phyloP scores from a whole-genome alignment of 2,113 vertebrate species.

The Toxostoma redivivum region DNA sequence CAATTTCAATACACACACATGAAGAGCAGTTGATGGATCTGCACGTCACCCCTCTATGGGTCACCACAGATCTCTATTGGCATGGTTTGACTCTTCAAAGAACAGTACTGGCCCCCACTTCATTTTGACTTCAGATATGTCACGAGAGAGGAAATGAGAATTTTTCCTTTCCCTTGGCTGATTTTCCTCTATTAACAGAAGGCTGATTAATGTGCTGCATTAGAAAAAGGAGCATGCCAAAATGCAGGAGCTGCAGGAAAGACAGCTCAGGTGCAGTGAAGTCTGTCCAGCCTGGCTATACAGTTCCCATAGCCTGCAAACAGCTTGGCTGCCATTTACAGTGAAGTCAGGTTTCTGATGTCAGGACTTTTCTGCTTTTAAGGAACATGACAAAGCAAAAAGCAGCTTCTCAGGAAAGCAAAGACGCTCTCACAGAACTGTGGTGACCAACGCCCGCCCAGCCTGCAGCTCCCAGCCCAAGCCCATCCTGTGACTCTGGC shows the following conservation, averaged over 20 bases:
- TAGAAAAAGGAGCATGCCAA: background rate
- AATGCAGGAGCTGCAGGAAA: background rate
- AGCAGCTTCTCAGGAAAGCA: background rate
- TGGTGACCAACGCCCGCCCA: fast-evolving
- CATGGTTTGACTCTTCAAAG: background rate
- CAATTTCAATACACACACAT: background rate
- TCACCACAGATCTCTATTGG: background rate
- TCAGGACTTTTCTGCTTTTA: background rate
- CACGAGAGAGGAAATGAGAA: background rate
- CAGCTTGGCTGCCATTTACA: background rate
- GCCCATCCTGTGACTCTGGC: background rate
- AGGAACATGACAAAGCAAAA: background rate
- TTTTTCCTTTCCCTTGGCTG: background rate
- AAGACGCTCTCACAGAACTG: fast-evolving
- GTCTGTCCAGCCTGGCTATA: background rate
- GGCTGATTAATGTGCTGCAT: background rate
- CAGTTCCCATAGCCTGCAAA: background rate
- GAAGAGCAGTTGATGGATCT: fast-evolving
- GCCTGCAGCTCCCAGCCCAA: background rate
- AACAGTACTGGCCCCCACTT: background rate
- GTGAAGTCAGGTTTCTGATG: background rate
- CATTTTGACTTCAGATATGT: background rate
- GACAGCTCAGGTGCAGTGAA: background rate
- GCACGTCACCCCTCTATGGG: background rate
- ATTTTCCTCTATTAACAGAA: background rate